Conservation (phyloP, 2,797 vertebrate species). For the Xiphorhynchus erythropygius region DNA sequence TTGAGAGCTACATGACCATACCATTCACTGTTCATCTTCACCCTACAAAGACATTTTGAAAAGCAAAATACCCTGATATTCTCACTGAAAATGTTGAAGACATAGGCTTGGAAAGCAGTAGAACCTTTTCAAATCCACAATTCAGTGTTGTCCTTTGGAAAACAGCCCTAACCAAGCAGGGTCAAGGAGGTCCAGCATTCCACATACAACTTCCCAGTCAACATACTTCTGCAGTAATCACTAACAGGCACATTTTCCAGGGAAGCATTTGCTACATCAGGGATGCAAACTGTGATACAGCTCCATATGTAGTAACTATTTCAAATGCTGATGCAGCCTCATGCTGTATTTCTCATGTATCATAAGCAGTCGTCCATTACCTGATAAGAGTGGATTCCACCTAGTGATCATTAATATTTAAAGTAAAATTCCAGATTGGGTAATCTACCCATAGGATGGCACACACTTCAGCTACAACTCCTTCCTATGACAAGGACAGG, state of each 20-base stretch:
- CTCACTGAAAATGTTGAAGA: not conserved
- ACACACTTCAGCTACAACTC: not conserved
- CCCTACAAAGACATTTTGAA: not conserved
- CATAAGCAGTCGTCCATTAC: not conserved
- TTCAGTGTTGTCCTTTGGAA: not conserved
- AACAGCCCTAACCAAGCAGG: not conserved
- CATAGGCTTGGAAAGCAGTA: not conserved
- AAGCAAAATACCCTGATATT: not conserved
- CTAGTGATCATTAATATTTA: not conserved
- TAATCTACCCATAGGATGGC: not conserved
- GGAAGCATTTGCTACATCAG: not conserved
- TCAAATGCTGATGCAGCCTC: not conserved
- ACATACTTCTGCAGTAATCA: not conserved
- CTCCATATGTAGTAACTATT: not conserved
- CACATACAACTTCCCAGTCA: not conserved
- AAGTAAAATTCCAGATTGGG: not conserved
- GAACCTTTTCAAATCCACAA: not conserved
- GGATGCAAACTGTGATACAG: not conserved
- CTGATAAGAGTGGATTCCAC: not conserved
- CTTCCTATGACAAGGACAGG: not conserved
- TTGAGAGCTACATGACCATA: not conserved
- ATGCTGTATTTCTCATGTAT: not conserved
- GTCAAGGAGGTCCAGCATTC: not conserved
- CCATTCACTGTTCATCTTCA: not conserved
- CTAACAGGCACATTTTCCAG: not conserved